Evolutionary conservation across 2,888 invertebrate species (phyloP).

Genomic region (Cremastobaeus sp.): DNA sequence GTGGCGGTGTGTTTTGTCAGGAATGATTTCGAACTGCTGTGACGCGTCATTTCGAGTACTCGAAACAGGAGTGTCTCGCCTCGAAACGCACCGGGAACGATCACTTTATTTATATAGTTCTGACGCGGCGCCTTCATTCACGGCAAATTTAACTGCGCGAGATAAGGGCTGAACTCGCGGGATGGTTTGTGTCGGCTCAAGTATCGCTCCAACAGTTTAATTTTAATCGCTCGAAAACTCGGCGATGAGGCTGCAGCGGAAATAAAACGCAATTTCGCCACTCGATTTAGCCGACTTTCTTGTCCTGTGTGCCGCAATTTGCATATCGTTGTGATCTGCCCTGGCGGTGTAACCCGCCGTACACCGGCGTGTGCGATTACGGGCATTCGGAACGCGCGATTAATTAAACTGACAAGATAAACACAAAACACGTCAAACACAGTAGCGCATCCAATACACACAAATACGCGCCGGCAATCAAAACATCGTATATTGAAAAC

Average conservation of each 20-base stretch:
- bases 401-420: slow-evolving; percentile 43
- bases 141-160: slow-evolving; percentile 24
- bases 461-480: slow-evolving; percentile 25
- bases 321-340: no score
- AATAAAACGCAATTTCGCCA: no score
- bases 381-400: slow-evolving; percentile 17
- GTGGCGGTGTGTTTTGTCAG: slow-evolving; percentile 42
- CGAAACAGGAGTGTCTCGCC: slow-evolving; percentile 26
- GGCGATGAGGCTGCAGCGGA: no score
- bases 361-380: slow-evolving; percentile 20
- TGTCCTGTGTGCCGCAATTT: neutral
- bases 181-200: slow-evolving; percentile 22
- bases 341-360: no score
- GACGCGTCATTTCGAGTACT: slow-evolving; percentile 29
- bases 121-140: slow-evolving; percentile 25
- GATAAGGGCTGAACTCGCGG: slow-evolving; percentile 17
- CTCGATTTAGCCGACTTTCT: no score
- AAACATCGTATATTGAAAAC: slow-evolving; percentile 34
- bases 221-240: slow-evolving; percentile 1
- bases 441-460: slow-evolving; percentile 21
- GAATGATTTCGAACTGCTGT: slow-evolving; percentile 24
- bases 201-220: slow-evolving; percentile 20
- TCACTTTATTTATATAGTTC: slow-evolving; percentile 46
- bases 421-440: slow-evolving; percentile 24
- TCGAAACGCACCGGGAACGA: slow-evolving; percentile 8